phyloP scores from a whole-genome alignment of 1,140 invertebrate genomes.

The Drosophila nikananu region DNA sequence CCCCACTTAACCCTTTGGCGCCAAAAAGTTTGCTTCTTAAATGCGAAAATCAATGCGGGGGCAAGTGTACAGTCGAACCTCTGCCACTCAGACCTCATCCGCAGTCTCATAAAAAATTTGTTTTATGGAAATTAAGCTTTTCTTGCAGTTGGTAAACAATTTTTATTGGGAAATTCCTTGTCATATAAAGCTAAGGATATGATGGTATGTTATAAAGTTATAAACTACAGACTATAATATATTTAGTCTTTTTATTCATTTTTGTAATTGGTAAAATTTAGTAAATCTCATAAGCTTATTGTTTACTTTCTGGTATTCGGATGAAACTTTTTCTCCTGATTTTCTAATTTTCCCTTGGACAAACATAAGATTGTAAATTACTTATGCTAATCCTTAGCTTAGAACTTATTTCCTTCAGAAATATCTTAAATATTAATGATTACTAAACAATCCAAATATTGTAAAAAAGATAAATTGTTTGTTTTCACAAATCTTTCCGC shows the following conservation, averaged over 20 bases:
- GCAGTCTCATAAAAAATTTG: background rate
- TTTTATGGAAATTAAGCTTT: background rate
- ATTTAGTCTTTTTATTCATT: background rate
- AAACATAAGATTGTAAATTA: background rate
- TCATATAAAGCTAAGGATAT: background rate
- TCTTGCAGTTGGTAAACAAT: background rate
- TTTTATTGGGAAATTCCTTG: background rate
- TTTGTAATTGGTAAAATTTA: background rate
- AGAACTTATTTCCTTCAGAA: no score
- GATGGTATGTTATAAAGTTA: background rate
- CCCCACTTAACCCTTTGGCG: constrained; percentile 68
- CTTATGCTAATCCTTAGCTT: background rate
- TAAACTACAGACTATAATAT: no score
- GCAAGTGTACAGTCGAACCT: constrained; percentile 22
- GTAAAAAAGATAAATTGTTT: background rate
- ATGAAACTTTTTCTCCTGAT: background rate
- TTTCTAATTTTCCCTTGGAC: background rate
- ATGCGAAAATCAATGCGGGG: constrained; percentile 72
- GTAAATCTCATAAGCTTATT: background rate
- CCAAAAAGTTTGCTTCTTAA: constrained; percentile 61
- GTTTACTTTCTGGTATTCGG: background rate
- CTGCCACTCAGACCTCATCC: no score
- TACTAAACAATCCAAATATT: background rate
- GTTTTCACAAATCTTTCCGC: background rate
- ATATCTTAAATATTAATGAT: background rate